Evolutionary conservation across 2,888 invertebrate genomes (phyloP).

Genomic region (Heteromyza rotundicornis): DNA sequence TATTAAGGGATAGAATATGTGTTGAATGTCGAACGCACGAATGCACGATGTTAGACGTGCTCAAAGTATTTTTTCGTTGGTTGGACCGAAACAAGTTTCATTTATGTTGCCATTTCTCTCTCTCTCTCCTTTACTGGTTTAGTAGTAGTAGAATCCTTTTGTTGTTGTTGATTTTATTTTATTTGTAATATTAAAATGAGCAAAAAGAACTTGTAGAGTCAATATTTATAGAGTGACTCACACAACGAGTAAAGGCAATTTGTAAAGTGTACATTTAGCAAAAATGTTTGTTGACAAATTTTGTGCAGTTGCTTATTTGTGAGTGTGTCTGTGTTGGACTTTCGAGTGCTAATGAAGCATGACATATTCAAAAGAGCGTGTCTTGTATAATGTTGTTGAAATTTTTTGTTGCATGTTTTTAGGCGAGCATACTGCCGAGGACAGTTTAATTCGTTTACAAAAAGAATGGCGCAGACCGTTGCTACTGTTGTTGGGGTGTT

Average conservation of each 20-base stretch:
- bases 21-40: constrained; percentile 27
- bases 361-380: constrained; percentile 28
- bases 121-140: neutral
- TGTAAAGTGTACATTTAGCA: constrained; percentile 29
- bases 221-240: constrained; percentile 32
- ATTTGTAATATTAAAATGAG: neutral
- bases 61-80: constrained; percentile 5
- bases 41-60: constrained; percentile 20
- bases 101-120: neutral
- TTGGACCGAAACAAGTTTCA: neutral
- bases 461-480: neutral
- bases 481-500: too few relatives aligned
- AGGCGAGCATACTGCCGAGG: neutral
- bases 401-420: constrained; percentile 2
- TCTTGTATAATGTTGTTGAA: neutral
- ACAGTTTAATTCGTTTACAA: neutral
- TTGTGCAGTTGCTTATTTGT: constrained; percentile 9
- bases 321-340: constrained; percentile 8
- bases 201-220: constrained; percentile 9
- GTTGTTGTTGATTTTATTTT: neutral
- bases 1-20: constrained; percentile 38
- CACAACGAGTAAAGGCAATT: constrained; percentile 15
- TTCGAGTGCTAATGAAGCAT: constrained; percentile 39
- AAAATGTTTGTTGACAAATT: constrained; percentile 34
- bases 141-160: neutral